A percentile compares a stretch with the other conserved stretches of the same genome.
phyloP scores from a whole-genome alignment of 2,888 invertebrate genomes.

The Lobophora halterata region DNA sequence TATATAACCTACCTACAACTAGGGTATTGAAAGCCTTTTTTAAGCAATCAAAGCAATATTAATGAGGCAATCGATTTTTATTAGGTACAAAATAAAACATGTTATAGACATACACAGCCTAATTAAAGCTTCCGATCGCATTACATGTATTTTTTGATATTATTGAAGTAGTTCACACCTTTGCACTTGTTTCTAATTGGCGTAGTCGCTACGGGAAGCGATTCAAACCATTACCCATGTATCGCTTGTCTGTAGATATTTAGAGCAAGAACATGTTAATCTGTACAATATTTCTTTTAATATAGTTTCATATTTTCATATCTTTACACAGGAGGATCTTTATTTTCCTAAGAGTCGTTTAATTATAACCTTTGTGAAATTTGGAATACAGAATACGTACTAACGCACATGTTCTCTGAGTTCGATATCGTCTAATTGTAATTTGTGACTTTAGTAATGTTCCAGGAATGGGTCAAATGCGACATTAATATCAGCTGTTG shows the following conservation, averaged over 20 bases:
- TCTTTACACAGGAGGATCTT: slow-evolving; percentile 26
- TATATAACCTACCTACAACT: not conserved
- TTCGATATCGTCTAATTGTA: slow-evolving; percentile 15
- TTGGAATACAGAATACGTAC: no score
- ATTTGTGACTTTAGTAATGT: slow-evolving; percentile 28
- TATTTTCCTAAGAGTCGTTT: slow-evolving; percentile 25
- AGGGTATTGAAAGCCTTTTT: not conserved
- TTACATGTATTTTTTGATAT: slow-evolving; percentile 22
- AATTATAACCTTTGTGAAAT: no score
- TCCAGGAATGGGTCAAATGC: slow-evolving; percentile 50
- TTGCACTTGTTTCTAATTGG: slow-evolving; percentile 27
- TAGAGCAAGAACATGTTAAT: slow-evolving; percentile 20
- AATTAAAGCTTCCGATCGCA: slow-evolving; percentile 27
- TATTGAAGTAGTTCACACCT: slow-evolving; percentile 30
- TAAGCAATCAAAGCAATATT: slow-evolving; percentile 4
- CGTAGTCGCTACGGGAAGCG: slow-evolving; percentile 22
- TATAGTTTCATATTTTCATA: no score
- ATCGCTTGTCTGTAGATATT: slow-evolving; percentile 26
- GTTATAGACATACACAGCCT: slow-evolving; percentile 14
- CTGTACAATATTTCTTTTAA: no score
- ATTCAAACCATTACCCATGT: slow-evolving; percentile 24
- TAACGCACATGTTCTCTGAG: no score
- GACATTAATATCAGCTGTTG: slow-evolving; percentile 62
- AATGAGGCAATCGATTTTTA: slow-evolving; percentile 22
- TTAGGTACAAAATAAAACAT: slow-evolving; percentile 20